A percentile compares a stretch with the other conserved stretches of the same genome.
Conservation (phyloP, 35 echinoderm and acorn worm species). For the Patiria miniata region DNA sequence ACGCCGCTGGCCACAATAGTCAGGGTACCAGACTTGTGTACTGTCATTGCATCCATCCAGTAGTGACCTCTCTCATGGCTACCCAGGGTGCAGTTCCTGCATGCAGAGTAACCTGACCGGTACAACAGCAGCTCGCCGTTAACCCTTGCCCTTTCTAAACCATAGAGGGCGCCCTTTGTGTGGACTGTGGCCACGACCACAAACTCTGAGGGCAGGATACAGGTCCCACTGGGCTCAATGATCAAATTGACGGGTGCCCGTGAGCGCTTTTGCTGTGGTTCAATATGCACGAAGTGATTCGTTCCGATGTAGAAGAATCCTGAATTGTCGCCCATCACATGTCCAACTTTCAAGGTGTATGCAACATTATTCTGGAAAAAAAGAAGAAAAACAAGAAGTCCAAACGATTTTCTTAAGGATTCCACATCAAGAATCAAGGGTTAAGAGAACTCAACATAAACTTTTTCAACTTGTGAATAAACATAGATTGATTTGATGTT, state of each 20-base stretch:
- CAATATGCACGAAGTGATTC: constrained; percentile 36
- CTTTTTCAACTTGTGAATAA: background rate
- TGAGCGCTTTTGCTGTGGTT: constrained; percentile 30
- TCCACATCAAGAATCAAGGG: too few relatives aligned
- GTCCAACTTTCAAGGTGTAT: background rate
- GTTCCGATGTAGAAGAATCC: background rate
- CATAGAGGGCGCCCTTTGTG: constrained; percentile 61
- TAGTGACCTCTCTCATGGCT: constrained; percentile 72
- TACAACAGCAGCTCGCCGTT: constrained; percentile 46
- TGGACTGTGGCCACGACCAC: constrained; percentile 23
- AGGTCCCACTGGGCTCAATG: constrained; percentile 29
- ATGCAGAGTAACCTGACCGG: constrained; percentile 62
- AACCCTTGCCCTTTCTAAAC: constrained; percentile 44
- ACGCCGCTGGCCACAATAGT: constrained; percentile 24
- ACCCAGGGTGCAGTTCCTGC: constrained; percentile 63
- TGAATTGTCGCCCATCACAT: background rate
- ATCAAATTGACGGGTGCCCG: constrained; percentile 29
- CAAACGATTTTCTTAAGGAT: background rate
- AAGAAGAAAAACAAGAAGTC: background rate
- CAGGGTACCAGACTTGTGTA: constrained; percentile 48
- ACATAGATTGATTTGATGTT: too few relatives aligned
- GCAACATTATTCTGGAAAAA: background rate
- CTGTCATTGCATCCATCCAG: constrained; percentile 33
- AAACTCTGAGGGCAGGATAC: constrained; percentile 38
- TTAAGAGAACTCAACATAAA: background rate